These are phyloP conservation scores for Bradypodion ventrale DNA, from an alignment of 2,797 vertebrate genomes.

Conservation along the genomic window DNA sequence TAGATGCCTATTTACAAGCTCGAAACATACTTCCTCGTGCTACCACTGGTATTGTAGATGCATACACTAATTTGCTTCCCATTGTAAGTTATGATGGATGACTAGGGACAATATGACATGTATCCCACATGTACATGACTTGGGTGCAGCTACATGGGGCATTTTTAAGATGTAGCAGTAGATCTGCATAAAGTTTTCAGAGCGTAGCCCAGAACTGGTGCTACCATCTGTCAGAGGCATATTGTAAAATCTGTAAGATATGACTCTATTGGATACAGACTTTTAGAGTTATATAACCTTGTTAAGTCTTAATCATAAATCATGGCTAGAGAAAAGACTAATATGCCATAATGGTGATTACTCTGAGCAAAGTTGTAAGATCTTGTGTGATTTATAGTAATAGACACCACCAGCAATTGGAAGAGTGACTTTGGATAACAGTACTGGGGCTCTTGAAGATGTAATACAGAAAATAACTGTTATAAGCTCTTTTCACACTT, in stretches of 20 bases:
- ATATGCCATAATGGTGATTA: neutral
- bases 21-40: neutral
- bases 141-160: neutral
- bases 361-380: neutral
- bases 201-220: neutral
- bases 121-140: neutral
- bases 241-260: neutral
- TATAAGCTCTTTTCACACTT: too few species aligned
- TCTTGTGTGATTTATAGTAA: neutral
- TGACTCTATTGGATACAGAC: neutral
- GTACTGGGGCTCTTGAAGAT: too few species aligned
- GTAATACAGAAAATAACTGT: too few species aligned
- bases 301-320: neutral
- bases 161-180: neutral
- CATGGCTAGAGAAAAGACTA: neutral
- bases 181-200: neutral
- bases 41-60: neutral
- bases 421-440: too few species aligned
- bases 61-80: neutral
- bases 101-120: neutral
- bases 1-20: neutral
- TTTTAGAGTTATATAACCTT: neutral
- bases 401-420: neutral
- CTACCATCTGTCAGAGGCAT: neutral
- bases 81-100: neutral